Conservation (phyloP, 2,797 vertebrate genomes). For the Miichthys miiuy region DNA sequence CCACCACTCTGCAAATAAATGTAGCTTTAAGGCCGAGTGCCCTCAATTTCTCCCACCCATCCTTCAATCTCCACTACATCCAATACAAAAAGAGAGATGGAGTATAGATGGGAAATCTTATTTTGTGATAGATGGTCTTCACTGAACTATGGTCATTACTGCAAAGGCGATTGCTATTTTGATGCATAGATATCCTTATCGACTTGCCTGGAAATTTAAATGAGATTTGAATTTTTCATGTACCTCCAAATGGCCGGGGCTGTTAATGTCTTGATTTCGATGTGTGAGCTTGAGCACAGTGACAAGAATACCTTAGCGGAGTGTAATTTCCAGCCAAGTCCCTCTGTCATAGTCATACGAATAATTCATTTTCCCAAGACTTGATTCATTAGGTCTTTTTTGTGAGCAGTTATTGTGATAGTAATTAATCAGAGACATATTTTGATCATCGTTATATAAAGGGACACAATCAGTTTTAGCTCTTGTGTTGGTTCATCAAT, state of each 20-base stretch:
- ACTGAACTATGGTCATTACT: constrained; percentile 74
- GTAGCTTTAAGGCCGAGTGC: constrained; percentile 33
- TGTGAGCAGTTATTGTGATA: constrained; percentile 38
- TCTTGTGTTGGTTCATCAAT: constrained; percentile 42
- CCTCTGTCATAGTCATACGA: constrained; percentile 51
- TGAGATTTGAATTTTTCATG: constrained; percentile 85
- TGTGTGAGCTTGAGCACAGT: constrained; percentile 57
- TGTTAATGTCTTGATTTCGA: constrained; percentile 72
- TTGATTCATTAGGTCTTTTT: constrained; percentile 56
- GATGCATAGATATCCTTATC: constrained; percentile 78
- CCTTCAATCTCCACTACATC: constrained; percentile 42
- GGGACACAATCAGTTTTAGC: constrained; percentile 29
- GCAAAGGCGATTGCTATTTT: constrained; percentile 71
- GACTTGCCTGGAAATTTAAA: constrained; percentile 75
- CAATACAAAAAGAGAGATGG: constrained; percentile 50
- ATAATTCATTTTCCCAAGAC: constrained; percentile 63
- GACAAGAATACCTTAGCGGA: constrained; percentile 60
- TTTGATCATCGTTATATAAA: constrained; percentile 52
- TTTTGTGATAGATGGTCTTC: constrained; percentile 73
- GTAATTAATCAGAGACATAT: constrained; percentile 57
- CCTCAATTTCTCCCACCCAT: constrained; percentile 60
- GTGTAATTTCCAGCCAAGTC: constrained; percentile 53
- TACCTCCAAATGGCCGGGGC: constrained; percentile 73
- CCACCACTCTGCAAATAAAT: constrained; percentile 59
- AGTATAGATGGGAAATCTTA: constrained; percentile 61